A percentile compares a stretch with the other conserved stretches of the same genome.
Conservation (phyloP, 2,888 invertebrate genomes). For the Drosophila picticornis region DNA sequence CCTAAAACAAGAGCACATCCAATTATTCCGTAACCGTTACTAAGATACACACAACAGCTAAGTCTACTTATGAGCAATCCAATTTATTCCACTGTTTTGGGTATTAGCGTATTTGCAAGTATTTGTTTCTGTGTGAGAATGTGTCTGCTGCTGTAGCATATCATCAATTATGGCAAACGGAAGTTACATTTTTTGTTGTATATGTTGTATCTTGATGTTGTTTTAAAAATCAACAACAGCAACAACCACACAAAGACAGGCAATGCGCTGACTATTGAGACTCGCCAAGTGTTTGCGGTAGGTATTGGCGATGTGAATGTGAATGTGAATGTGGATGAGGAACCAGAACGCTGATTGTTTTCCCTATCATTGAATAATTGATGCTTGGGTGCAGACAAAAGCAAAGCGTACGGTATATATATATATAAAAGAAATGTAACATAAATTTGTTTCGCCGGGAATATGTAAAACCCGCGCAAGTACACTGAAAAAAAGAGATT, state of each 20-base stretch:
- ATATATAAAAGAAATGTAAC: constrained; percentile 2
- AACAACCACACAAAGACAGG: constrained; percentile 5
- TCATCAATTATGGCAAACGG: constrained; percentile 79
- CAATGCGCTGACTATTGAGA: constrained; percentile 44
- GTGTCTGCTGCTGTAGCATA: constrained; percentile 43
- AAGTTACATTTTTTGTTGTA: constrained; percentile 55
- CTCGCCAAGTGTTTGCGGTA: constrained; percentile 24
- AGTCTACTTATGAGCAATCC: constrained; percentile 4
- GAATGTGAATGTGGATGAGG: background rate
- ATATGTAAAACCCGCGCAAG: constrained; percentile 15
- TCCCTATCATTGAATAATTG: constrained; percentile 67
- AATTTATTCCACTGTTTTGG: constrained; percentile 16
- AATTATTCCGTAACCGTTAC: background rate
- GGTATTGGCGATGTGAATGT: constrained; percentile 1
- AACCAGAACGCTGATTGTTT: constrained; percentile 46
- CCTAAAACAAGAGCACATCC: too few relatives aligned
- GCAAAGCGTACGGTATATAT: constrained; percentile 23
- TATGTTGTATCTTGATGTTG: constrained; percentile 57
- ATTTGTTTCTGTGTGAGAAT: background rate
- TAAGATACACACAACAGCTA: background rate
- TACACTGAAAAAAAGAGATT: constrained; percentile 8
- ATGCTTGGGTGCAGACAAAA: constrained; percentile 45
- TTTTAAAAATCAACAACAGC: constrained; percentile 52
- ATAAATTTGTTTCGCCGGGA: constrained; percentile 7
- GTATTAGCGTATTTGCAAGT: constrained; percentile 8